Conservation (phyloP, 1,140 invertebrate species). For the Drosophila neocordata region DNA sequence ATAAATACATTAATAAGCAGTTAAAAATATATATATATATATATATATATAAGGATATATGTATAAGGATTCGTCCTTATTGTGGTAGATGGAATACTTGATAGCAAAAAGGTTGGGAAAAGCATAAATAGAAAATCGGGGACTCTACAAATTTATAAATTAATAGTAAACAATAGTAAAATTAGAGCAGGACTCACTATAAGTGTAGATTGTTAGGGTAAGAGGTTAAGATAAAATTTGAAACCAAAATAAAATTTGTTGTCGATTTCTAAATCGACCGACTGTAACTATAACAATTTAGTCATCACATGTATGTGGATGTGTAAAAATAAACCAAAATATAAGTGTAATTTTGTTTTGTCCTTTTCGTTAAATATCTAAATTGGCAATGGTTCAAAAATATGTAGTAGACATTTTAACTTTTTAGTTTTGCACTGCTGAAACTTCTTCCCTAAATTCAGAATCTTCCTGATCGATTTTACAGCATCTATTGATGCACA, state of each 20-base stretch:
- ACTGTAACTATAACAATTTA: slow-evolving; percentile 83
- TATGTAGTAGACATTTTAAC: not conserved
- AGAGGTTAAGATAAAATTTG: slow-evolving; percentile 47
- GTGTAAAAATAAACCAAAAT: slow-evolving; percentile 59
- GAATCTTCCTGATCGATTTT: slow-evolving; percentile 80
- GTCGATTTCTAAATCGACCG: slow-evolving; percentile 81
- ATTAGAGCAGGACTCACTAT: slow-evolving; percentile 45
- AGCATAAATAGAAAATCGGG: slow-evolving; percentile 59
- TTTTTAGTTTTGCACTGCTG: slow-evolving; percentile 74
- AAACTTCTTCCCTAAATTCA: slow-evolving; percentile 80
- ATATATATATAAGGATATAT: too few species aligned
- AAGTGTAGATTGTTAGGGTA: slow-evolving; percentile 58
- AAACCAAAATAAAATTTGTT: slow-evolving; percentile 70
- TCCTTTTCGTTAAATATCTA: slow-evolving; percentile 42
- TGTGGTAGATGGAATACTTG: slow-evolving; percentile 71
- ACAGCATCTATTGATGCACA: too few species aligned
- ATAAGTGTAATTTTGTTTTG: slow-evolving; percentile 53
- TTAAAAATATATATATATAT: slow-evolving; percentile 43
- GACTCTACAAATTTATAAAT: slow-evolving; percentile 55
- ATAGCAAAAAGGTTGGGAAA: slow-evolving; percentile 48
- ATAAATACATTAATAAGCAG: slow-evolving; percentile 75
- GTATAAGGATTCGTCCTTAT: slow-evolving; percentile 25
- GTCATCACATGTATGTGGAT: slow-evolving; percentile 81
- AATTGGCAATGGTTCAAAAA: slow-evolving; percentile 24
- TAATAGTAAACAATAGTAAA: slow-evolving; percentile 68